phyloP scores from a whole-genome alignment of 2,113 vertebrate genomes.

The Hystrix brachyura region DNA sequence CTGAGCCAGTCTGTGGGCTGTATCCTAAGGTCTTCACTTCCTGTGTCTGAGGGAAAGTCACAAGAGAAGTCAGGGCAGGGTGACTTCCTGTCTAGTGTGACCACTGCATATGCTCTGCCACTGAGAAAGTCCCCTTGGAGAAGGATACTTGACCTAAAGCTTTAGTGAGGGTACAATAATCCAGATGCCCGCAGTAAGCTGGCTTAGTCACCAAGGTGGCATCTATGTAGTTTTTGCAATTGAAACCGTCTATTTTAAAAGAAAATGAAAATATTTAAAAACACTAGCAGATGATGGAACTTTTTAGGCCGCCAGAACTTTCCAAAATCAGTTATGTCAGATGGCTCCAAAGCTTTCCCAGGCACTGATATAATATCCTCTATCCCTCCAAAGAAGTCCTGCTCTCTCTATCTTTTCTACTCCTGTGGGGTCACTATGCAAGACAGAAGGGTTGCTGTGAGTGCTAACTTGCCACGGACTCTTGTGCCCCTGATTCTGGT shows the following conservation, averaged over 20 bases:
- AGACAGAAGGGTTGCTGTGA: not conserved
- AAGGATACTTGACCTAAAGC: conserved; percentile 70
- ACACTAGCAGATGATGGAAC: not conserved
- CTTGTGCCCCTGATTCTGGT: rapidly evolving
- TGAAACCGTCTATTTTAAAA: conserved; percentile 5
- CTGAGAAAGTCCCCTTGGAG: conserved; percentile 79
- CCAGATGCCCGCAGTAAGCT: conserved; percentile 59
- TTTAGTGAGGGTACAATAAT: conserved; percentile 26
- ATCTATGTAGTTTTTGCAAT: conserved; percentile 30
- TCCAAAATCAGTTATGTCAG: not conserved
- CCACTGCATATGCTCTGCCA: not conserved
- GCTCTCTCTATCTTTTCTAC: not conserved
- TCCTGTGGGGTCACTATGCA: too few species aligned
- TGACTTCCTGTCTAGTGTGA: not conserved
- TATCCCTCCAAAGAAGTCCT: not conserved
- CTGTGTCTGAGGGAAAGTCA: not conserved
- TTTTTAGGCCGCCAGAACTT: conserved; percentile 16
- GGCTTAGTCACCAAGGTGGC: conserved; percentile 48
- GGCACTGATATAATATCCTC: not conserved
- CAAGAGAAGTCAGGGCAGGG: not conserved
- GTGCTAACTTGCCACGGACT: too few species aligned
- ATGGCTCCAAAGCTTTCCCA: not conserved
- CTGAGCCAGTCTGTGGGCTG: not conserved
- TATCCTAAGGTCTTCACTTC: not conserved
- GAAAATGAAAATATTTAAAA: conserved; percentile 45